Conservation (phyloP, 2,113 vertebrate species). For the Callithrix jacchus region DNA sequence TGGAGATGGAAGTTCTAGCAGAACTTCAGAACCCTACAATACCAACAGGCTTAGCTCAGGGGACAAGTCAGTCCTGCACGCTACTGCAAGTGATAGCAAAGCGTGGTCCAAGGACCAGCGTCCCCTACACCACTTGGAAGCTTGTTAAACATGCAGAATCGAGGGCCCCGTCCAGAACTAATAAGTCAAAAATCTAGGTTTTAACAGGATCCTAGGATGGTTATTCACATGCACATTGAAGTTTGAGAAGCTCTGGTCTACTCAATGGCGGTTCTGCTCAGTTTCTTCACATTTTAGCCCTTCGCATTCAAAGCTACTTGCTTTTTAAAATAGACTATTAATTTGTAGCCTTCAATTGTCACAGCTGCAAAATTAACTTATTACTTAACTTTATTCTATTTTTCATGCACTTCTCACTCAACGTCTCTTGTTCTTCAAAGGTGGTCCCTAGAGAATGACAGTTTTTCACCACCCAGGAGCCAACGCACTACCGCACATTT, state of each 20-base stretch:
- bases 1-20: background rate
- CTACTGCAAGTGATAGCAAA: background rate
- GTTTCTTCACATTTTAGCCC: background rate
- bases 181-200: background rate
- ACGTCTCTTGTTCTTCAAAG: background rate
- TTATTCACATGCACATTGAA: background rate
- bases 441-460: background rate
- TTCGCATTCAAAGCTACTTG: background rate
- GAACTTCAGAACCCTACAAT: background rate
- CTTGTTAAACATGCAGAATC: background rate
- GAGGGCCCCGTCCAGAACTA: background rate
- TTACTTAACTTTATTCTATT: background rate
- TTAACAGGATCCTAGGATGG: background rate
- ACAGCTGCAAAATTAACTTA: background rate
- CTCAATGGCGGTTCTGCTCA: background rate
- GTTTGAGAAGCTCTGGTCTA: background rate
- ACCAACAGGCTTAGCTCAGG: rapidly evolving
- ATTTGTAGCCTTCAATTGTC: background rate
- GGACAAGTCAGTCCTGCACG: rapidly evolving
- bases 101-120: background rate
- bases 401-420: conserved; percentile 21
- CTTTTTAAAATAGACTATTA: background rate
- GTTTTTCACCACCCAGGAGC: background rate
- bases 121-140: background rate
- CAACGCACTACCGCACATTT: conserved; percentile 56